These are phyloP conservation scores for Dryoscopus gambensis DNA, from an alignment of 2,113 vertebrate genomes.

Conservation along the genomic window DNA sequence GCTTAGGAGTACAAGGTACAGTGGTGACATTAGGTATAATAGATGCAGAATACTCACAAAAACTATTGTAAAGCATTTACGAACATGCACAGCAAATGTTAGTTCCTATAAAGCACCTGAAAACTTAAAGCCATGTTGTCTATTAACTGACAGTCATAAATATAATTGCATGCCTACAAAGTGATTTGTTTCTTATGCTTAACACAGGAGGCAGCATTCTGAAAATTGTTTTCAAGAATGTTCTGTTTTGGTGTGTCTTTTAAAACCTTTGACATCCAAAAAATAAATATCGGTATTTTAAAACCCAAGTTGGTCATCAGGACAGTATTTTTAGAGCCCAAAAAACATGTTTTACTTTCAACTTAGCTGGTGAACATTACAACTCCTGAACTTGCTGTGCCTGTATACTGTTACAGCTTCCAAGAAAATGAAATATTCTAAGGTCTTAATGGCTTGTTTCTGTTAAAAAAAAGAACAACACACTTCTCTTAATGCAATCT, in stretches of 20 bases:
- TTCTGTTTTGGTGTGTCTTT: neutral
- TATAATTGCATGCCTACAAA: neutral
- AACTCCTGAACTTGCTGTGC: neutral
- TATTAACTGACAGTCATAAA: neutral
- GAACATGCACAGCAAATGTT: neutral
- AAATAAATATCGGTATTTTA: neutral
- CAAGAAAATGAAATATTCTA: neutral
- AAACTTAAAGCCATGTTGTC: neutral
- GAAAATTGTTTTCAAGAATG: neutral
- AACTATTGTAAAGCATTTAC: neutral
- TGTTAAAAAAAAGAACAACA: neutral
- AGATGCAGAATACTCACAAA: neutral
- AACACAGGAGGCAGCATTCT: neutral
- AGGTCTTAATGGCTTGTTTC: neutral
- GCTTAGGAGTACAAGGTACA: neutral
- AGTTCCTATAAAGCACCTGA: neutral
- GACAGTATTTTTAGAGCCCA: neutral
- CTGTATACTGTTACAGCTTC: neutral
- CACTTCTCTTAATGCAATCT: neutral
- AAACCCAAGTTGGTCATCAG: neutral
- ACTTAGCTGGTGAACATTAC: neutral
- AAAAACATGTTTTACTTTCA: fast-evolving
- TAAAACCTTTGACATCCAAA: neutral
- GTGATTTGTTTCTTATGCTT: neutral
- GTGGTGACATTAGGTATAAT: neutral